These are phyloP conservation scores for Dastarcus helophoroides DNA, from an alignment of 2,888 invertebrate species.

Conservation along the genomic window DNA sequence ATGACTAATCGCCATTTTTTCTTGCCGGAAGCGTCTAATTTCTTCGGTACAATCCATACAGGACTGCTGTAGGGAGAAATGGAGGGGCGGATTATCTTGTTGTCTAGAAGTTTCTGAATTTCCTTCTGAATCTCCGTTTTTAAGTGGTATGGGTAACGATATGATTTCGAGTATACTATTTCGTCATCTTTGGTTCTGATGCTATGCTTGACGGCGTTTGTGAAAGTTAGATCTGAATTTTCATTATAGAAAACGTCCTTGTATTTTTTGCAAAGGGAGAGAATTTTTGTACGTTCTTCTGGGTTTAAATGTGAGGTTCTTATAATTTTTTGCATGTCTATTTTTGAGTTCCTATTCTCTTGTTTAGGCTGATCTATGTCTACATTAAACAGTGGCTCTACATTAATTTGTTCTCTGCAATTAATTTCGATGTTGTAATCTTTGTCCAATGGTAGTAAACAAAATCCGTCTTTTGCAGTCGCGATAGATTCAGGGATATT, in stretches of 20 bases:
- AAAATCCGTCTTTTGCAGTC: constrained; percentile 6
- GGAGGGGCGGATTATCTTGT: constrained; percentile 12
- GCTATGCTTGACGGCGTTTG: constrained; percentile 9
- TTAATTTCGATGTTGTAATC: constrained; percentile 6
- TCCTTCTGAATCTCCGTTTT: constrained; percentile 4
- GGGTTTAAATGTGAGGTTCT: constrained; percentile 8
- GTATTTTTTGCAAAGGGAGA: constrained; percentile 5
- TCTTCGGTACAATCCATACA: constrained; percentile 12
- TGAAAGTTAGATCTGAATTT: constrained; percentile 3
- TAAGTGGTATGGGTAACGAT: constrained; percentile 6
- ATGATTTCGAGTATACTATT: constrained; percentile 9
- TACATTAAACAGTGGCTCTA: constrained; percentile 9
- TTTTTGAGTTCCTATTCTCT: background rate
- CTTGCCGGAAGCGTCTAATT: constrained; percentile 14
- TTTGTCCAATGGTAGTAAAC: constrained; percentile 6
- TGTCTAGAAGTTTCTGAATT: constrained; percentile 12
- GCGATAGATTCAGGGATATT: constrained; percentile 9
- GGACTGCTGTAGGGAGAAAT: constrained; percentile 12
- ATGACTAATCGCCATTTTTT: constrained; percentile 14
- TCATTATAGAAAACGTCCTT: constrained; percentile 8
- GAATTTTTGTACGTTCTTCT: constrained; percentile 8
- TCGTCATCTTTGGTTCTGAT: constrained; percentile 5
- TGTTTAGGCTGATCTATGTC: constrained; percentile 3
- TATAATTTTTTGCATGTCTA: constrained; percentile 7
- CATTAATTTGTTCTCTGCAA: constrained; percentile 10